Percentiles rank a stretch among this genome's conserved stretches.
These are phyloP conservation scores for Drosophila subpulchrella DNA, from an alignment of 1,140 invertebrate genomes.

Conservation along the genomic window DNA sequence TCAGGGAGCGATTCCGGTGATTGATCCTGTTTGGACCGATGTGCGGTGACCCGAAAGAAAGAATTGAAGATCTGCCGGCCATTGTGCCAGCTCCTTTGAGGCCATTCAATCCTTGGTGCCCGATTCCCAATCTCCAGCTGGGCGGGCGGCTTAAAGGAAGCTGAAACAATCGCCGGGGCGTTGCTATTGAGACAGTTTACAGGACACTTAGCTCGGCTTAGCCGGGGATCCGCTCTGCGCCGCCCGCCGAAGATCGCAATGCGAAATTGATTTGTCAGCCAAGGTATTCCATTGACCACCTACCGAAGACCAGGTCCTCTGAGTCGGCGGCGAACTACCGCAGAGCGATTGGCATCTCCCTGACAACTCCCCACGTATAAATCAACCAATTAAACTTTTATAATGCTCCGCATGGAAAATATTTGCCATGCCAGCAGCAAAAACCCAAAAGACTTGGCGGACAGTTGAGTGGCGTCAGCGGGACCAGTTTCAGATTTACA, in stretches of 20 bases:
- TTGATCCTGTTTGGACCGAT: conserved; percentile 75
- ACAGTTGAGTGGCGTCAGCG: conserved; percentile 46
- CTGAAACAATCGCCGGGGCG: conserved; percentile 52
- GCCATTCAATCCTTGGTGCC: conserved; percentile 4
- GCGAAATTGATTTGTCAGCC: conserved; percentile 78
- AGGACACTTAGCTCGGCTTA: conserved; percentile 65
- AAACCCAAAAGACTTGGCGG: conserved; percentile 11
- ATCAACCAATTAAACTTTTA: conserved; percentile 83
- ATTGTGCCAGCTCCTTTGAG: conserved; percentile 45
- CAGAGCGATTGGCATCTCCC: conserved; percentile 28
- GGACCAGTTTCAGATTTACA: conserved; percentile 27
- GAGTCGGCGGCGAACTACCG: conserved; percentile 32
- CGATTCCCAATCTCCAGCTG: conserved; percentile 56
- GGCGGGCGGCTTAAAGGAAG: conserved; percentile 57
- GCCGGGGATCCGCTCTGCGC: conserved; percentile 9
- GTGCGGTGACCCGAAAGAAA: conserved; percentile 67
- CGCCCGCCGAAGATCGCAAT: conserved; percentile 13
- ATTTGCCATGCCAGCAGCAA: conserved; percentile 45
- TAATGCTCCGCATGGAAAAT: conserved; percentile 71
- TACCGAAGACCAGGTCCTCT: conserved; percentile 36
- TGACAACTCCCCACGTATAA: conserved; percentile 70
- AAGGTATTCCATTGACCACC: conserved; percentile 76
- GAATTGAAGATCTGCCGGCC: conserved; percentile 22
- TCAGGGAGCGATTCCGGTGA: conserved; percentile 55
- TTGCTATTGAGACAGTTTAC: conserved; percentile 80